Base-by-base conservation (phyloP, 2,888 invertebrate species). In the Microchrysa polita region DNA sequence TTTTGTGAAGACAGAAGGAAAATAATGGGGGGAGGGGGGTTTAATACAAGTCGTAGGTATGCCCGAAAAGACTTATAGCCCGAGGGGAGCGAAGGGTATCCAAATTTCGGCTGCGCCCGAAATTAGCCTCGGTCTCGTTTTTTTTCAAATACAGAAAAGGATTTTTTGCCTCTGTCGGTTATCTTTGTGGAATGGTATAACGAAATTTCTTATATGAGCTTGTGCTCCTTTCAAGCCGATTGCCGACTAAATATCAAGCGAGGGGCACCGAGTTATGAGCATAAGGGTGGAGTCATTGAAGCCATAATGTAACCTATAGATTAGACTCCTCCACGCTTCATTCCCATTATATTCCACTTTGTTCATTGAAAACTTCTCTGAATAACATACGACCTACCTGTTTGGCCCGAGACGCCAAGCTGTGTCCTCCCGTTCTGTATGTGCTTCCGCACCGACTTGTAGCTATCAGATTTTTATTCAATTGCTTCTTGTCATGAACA, bases 391-490 rank as follows among this genome's bases (percentile, higher is more conserved):
- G n/a, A n/a, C n/a, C n/a, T 34, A 34, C 27, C 27, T 34, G 27
- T 34, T 7, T 2, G 27, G 27, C 27, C 2, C 7, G 2, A 34
- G 27, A 34, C 27, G 27, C 27, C 27, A 34, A 34, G n/a, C n/a
- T 42, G 7, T 42, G 7, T 7, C 42, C 12, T 42, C 42, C 42
- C 12, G 42, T 42, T 42, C 12, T 42, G 7, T 42, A 12, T 12
- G 7, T 42, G 48, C 16, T 48, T 2, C 10, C 5, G 12, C 23
- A 5, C 22, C 59, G 23, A 59, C 59, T 59, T 59, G 59, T 59
- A 27, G 59, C 59, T 59, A 59, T 59, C 59, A 59, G 59, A 59
- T 59, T 59, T 59, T 59, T 59, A 59, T 59, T 59, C 59, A 59
- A 59, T 59, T 59, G 59, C 59, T 59, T 27, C 59, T 59, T 59